phyloP scores from a whole-genome alignment of 1,140 invertebrate genomes.

The Lutraria rhynchaena region DNA sequence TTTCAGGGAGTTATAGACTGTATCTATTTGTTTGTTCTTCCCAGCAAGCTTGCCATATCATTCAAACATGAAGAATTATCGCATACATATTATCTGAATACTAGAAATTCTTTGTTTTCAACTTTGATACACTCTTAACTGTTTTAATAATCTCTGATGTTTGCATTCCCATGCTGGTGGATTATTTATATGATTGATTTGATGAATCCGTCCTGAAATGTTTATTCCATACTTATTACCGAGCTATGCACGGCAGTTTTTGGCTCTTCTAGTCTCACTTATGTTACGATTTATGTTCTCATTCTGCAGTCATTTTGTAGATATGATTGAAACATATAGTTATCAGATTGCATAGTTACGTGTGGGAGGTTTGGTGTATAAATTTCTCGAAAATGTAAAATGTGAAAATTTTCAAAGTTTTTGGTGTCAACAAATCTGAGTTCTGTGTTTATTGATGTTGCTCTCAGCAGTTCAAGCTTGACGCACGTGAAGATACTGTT shows the following conservation, averaged over 20 bases:
- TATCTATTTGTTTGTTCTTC: not conserved
- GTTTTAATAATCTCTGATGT: constrained; percentile 13
- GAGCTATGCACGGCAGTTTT: not conserved
- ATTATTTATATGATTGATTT: constrained; percentile 47
- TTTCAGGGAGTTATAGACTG: not conserved
- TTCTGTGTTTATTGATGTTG: not conserved
- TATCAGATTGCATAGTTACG: not conserved
- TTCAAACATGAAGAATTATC: constrained; percentile 15
- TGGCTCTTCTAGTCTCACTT: constrained; percentile 14
- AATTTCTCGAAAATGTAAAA: not conserved
- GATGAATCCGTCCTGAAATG: constrained; percentile 23
- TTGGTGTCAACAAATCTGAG: too few species aligned
- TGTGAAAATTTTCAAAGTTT: too few species aligned
- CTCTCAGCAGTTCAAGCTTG: too few species aligned
- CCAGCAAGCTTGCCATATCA: constrained; percentile 17
- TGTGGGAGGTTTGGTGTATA: not conserved
- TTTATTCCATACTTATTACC: constrained; percentile 41
- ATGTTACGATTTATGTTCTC: constrained; percentile 10
- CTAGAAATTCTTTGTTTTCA: constrained; percentile 47
- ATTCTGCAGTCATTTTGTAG: not conserved
- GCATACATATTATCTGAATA: constrained; percentile 31
- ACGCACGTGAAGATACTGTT: too few species aligned
- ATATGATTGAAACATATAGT: not conserved
- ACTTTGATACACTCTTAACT: constrained; percentile 27
- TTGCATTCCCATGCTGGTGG: constrained; percentile 43